Evolutionary conservation across 2,797 vertebrate species (phyloP).

Genomic region (Sebastes minor): DNA sequence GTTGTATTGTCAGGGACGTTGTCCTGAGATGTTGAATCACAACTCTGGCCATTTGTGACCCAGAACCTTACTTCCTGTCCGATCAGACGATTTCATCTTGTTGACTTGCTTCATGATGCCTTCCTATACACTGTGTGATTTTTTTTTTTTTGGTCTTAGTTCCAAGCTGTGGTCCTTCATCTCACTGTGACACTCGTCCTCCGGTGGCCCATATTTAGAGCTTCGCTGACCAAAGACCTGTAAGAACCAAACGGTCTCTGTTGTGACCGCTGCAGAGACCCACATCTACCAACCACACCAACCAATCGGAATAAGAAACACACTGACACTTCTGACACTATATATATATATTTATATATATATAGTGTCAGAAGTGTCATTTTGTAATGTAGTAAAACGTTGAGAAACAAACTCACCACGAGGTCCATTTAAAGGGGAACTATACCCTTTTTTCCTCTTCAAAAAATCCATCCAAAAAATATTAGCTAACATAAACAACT

Average conservation of each 20-base stretch:
- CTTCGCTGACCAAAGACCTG: neutral
- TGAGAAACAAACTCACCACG: too few species aligned
- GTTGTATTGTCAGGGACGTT: conserved; percentile 34
- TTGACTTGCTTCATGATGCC: neutral
- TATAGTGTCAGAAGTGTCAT: too few species aligned
- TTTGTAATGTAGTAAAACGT: too few species aligned
- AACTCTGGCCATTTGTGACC: conserved; percentile 20
- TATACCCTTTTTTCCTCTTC: too few species aligned
- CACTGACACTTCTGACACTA: too few species aligned
- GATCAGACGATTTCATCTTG: neutral
- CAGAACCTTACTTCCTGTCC: neutral
- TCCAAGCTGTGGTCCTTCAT: neutral
- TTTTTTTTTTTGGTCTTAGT: neutral
- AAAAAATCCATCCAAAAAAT: too few species aligned
- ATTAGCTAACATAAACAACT: too few species aligned
- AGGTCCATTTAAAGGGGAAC: too few species aligned
- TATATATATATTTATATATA: too few species aligned
- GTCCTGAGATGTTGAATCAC: conserved; percentile 16
- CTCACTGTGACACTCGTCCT: neutral
- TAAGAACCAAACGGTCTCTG: neutral
- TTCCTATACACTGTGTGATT: neutral
- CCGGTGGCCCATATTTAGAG: neutral
- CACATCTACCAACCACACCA: neutral
- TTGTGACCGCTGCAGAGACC: neutral
- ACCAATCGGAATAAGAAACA: neutral